Base-by-base conservation (phyloP, 2,797 vertebrate genomes). In the Liparis tanakae region DNA sequence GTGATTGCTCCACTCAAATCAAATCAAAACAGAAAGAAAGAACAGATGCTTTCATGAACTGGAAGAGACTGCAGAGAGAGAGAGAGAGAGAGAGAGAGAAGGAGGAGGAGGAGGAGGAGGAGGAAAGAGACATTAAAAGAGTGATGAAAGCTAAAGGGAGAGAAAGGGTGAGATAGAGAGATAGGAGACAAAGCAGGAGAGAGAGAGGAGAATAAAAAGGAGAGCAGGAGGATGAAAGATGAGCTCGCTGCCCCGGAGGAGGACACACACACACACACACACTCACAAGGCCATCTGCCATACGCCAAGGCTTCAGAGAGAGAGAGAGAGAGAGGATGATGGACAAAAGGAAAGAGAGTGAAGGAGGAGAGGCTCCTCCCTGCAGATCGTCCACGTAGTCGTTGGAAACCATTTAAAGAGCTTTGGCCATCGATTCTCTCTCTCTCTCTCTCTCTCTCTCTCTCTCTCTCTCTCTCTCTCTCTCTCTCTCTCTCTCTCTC, bases 341-440 rank as follows among this genome's bases (percentile, higher is more conserved):
- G 48, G 25, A 43, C 6, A 3, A 14, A 22, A 66, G 41, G 7
- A 46, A 17, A 46, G 17, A 46, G 43, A 43, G 13, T 14, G 13
- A 41, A 15, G 13, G 14, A 5, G 14, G 41, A 15, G 3, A 4
- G 51, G 36, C 36, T 8, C 8, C 36, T 36, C 36, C 8, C 39
- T 41, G 39, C 12, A 70, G 56, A 79, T 69, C 68, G 70, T 79
- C 67, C 58, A 67, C 36, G 3, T 43, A 48, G 73, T 51, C 58
- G 57, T 60, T 4, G 0, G 50, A 76, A 76, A 57, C 66, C 70
- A 68, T 70, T 81, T 79, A 61, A 74, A 87, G 53, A 74, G 41
- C 77, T 70, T 57, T 60, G 67, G 70, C 48, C 75, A 79, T 84
- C 14, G 74, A 87, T 88, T 84, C 68, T 80, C 68, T 81, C 74